Conservation (phyloP, 2,113 vertebrate genomes). For the Mellivora capensis region DNA sequence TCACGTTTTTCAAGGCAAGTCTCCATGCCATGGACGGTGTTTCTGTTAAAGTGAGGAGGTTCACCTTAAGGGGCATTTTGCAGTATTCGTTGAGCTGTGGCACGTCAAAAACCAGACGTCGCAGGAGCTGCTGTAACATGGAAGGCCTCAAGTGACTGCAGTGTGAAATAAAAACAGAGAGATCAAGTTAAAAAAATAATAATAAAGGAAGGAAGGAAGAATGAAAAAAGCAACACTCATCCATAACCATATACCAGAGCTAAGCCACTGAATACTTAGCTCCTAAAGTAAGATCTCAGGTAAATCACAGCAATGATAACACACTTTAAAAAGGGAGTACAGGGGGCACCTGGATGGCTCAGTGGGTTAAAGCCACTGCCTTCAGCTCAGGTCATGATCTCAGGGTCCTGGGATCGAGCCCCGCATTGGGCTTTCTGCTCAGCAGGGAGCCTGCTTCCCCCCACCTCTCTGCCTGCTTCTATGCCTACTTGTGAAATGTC, state of each 20-base stretch:
- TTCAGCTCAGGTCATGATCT: no score
- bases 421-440: no score
- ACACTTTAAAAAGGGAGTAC: background rate
- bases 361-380: no score
- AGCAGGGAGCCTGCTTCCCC: no score
- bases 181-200: no score
- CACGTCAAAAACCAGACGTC: slow-evolving; percentile 96
- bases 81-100: slow-evolving; percentile 96
- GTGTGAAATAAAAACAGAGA: background rate
- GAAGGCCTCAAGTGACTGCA: slow-evolving; percentile 94
- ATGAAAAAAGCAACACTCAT: background rate
- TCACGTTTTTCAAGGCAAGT: background rate
- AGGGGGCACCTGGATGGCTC: no score
- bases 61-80: slow-evolving; percentile 99
- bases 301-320: background rate
- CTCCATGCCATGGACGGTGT: fast-evolving
- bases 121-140: slow-evolving; percentile 96
- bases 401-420: no score
- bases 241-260: background rate
- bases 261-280: background rate
- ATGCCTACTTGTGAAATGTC: no score
- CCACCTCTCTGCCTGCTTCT: no score
- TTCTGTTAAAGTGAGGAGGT: background rate
- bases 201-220: background rate
- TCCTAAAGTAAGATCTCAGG: background rate